These are phyloP conservation scores for Drosophila orosa DNA, from an alignment of 1,140 invertebrate species.

Conservation along the genomic window DNA sequence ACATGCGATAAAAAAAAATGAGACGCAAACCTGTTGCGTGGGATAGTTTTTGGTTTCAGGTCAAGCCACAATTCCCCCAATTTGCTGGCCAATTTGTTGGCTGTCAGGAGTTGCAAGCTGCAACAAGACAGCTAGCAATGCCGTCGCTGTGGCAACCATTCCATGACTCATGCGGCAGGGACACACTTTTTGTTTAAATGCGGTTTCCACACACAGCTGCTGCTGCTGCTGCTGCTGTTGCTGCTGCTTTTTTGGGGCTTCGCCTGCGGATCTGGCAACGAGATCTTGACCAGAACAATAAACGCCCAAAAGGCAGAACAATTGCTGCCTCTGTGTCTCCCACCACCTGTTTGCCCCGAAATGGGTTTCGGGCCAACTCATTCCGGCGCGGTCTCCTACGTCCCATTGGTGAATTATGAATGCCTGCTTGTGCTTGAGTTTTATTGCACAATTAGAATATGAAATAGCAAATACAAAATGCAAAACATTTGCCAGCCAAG, in stretches of 20 bases:
- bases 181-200: constrained; percentile 24
- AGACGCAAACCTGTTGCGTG: constrained; percentile 72
- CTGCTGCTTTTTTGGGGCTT: constrained; percentile 21
- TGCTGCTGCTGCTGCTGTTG: background rate
- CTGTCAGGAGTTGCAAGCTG: constrained; percentile 34
- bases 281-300: constrained; percentile 50
- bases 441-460: constrained; percentile 69
- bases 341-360: constrained; percentile 21
- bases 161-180: constrained; percentile 34
- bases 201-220: constrained; percentile 15
- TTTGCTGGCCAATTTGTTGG: constrained; percentile 58
- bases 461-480: constrained; percentile 34
- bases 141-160: constrained; percentile 2
- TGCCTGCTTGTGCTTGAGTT: constrained; percentile 44
- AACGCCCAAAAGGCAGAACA: constrained; percentile 40
- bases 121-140: constrained; percentile 15
- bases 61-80: constrained; percentile 35
- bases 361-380: constrained; percentile 7
- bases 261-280: constrained; percentile 14
- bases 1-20: constrained; percentile 23
- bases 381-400: constrained; percentile 9
- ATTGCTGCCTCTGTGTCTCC: constrained; percentile 21
- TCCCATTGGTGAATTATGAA: constrained; percentile 20
- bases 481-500: constrained; percentile 7
- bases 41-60: constrained; percentile 50